Evolutionary conservation across 2,797 vertebrate species (phyloP).

Genomic region (Bradypodion ventrale): DNA sequence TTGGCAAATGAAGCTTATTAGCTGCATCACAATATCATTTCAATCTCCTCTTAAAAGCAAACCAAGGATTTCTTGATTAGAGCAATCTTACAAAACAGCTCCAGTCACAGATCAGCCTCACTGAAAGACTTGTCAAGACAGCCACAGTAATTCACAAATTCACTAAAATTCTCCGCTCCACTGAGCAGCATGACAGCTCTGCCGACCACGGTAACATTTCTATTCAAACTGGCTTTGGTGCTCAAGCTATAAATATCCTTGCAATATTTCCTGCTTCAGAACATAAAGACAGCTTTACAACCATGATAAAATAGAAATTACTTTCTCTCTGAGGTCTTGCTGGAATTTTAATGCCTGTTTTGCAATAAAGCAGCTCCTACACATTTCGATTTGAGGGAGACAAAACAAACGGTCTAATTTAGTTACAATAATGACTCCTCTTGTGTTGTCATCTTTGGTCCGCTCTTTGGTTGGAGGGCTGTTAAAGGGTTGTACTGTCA

Average conservation of each 20-base stretch:
- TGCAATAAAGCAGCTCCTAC: slow-evolving; percentile 83
- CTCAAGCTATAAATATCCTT: slow-evolving; percentile 81
- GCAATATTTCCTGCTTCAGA: slow-evolving; percentile 83
- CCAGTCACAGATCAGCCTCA: slow-evolving; percentile 66
- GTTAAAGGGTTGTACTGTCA: slow-evolving; percentile 52
- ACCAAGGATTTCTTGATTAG: slow-evolving; percentile 70
- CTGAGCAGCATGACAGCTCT: slow-evolving; percentile 79
- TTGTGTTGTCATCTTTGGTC: slow-evolving; percentile 71
- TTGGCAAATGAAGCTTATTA: slow-evolving; percentile 36
- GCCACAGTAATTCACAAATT: slow-evolving; percentile 79
- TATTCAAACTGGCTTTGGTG: slow-evolving; percentile 81
- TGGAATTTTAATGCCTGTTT: slow-evolving; percentile 85
- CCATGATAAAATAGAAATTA: slow-evolving; percentile 87
- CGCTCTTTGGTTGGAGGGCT: slow-evolving; percentile 60
- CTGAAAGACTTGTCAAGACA: slow-evolving; percentile 78
- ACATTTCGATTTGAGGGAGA: slow-evolving; percentile 81
- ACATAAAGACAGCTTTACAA: slow-evolving; percentile 85
- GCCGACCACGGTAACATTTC: slow-evolving; percentile 79
- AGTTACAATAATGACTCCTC: slow-evolving; percentile 82
- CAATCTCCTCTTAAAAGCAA: slow-evolving; percentile 60
- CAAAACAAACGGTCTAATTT: slow-evolving; percentile 84
- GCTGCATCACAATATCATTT: slow-evolving; percentile 29
- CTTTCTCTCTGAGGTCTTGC: slow-evolving; percentile 84
- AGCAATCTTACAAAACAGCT: slow-evolving; percentile 66
- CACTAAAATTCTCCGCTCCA: slow-evolving; percentile 80